Base-by-base conservation (phyloP, 2,888 invertebrate genomes). In the Eristalinus aeneus region DNA sequence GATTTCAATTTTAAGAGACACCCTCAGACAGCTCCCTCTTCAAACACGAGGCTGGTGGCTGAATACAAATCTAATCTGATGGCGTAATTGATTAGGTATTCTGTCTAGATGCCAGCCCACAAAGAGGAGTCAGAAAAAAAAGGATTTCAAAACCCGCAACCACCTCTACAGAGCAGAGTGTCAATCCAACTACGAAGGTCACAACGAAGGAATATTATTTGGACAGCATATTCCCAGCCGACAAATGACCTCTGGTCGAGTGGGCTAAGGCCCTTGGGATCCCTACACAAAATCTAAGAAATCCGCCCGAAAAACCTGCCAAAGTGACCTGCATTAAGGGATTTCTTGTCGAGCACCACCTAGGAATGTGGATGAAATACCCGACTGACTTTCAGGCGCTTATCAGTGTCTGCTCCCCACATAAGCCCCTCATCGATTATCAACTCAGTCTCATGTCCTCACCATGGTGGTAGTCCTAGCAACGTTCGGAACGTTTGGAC, bases 61-160 rank as follows among this genome's bases (percentile, higher is more conserved):
- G 85, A 85, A 85, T 80, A 85, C 72, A 80, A 80, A 80, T 85
- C 72, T 85, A 72, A 80, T 85, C 80, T 58, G 80, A 85, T 80
- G 80, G 72, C 72, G 85, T 85, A 85, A 85, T 85, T 80, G 85
- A 85, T 85, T 85, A 64, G 85, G 73, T 80, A 84, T 79, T 84
- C 84, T 60, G 65, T 75, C 65, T 74, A 53, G 64, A 73, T 64
- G 39, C 60, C 56, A n/a, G 20, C 61, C 27, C 39, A 54, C 27
- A 69, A 63, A 11, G 65, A 36, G 54, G 20, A 56, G n/a, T 20
- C 27, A 16, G 46, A 9, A n/a, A 23, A 64, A 72, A 54, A 71
- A 65, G 84, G 79, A 69, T 73, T 82, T 64, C 63, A 27, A 53
- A 68, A n/a, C 61, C 71, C 36, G 36, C 54, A 39, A 56, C 71